These are phyloP conservation scores for Pelosia muscerda DNA, from an alignment of 2,888 invertebrate genomes.

Conservation along the genomic window DNA sequence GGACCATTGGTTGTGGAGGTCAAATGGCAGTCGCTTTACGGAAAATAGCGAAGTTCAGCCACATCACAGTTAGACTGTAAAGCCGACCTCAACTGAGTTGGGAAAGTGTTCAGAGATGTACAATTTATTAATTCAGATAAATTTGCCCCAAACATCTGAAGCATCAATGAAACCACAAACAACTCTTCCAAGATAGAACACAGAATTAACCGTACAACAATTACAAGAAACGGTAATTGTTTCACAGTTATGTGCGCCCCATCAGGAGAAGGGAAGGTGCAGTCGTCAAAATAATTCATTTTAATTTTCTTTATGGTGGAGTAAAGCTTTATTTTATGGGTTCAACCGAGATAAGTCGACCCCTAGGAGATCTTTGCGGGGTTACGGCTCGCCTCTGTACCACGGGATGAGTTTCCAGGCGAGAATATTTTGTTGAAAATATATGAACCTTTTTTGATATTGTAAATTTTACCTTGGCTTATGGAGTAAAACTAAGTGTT, in stretches of 20 bases:
- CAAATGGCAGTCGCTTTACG: too few relatives aligned
- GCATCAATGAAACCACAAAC: slow-evolving; percentile 22
- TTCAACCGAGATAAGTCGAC: slow-evolving; percentile 82
- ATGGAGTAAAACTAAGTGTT: not conserved
- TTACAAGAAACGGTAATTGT: slow-evolving; percentile 44
- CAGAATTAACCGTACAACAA: slow-evolving; percentile 81
- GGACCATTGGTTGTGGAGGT: too few relatives aligned
- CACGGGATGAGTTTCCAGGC: slow-evolving; percentile 19
- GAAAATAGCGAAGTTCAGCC: too few relatives aligned
- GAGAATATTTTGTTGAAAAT: not conserved
- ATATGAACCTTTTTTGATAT: not conserved
- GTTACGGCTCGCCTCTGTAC: slow-evolving; percentile 61
- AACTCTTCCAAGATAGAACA: slow-evolving; percentile 10
- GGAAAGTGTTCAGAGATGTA: not conserved
- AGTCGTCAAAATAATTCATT: slow-evolving; percentile 87
- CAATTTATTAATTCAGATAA: not conserved
- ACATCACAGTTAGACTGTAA: too few relatives aligned
- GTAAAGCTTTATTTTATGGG: slow-evolving; percentile 87
- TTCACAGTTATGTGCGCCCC: slow-evolving; percentile 46
- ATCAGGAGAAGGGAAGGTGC: slow-evolving; percentile 57
- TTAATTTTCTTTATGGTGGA: slow-evolving; percentile 86
- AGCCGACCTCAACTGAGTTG: not conserved
- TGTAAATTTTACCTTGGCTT: not conserved
- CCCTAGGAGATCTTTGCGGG: slow-evolving; percentile 80
- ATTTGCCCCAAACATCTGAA: not conserved